Evolutionary conservation across 2,113 vertebrate genomes (phyloP), one percentile per base, ranked within the genome.

Genomic region (Telmatochromis sp.): DNA sequence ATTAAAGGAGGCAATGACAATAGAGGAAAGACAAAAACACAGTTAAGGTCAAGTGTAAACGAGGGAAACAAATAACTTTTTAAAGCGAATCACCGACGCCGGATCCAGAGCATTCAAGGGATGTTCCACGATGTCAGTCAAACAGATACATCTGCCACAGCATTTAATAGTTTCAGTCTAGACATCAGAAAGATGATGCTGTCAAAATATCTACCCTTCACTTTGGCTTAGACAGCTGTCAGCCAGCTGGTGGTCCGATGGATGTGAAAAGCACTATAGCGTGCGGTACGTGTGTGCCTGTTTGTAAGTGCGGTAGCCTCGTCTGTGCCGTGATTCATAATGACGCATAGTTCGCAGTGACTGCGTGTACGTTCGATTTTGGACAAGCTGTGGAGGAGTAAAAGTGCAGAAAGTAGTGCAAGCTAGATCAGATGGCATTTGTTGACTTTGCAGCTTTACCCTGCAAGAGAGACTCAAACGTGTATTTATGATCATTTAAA

Each of bases 121-220:
- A 88, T 89, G 89, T 91, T 95, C 80, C 65, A 53, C 90, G 42
- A 33, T 86, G 93, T 89, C 91, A 93, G 91, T 93, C 92, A 94
- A 84, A 84, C 83, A 75, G 81, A 91, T 83, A 54, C 55, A 23
- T 90, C 93, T 92, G 91, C 85, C 80, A 81, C 70, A 21, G 58
- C 81, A 84, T 91, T 95, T 94, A 90, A 93, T 93, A 90, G 75
- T 87, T 87, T 85, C 60, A 90, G 92, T 92, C 92, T 89, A 90
- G 88, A 95, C 92, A 89, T 93, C 89, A 90, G 85, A 92, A 90
- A 91, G 87, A 92, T 92, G 91, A 95, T 58, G 91, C 92, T 94
- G 94, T 95, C 94, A 95, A 90, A 93, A 90, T 83, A 92, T 87
- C 92, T 83, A 82, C 75, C 51, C 87, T 86, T 95, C 84, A 92